Percentiles rank a stretch among this genome's conserved stretches.
These are phyloP conservation scores for Allolobophora icterica DNA, from an alignment of 2,888 invertebrate genomes.

Conservation along the genomic window DNA sequence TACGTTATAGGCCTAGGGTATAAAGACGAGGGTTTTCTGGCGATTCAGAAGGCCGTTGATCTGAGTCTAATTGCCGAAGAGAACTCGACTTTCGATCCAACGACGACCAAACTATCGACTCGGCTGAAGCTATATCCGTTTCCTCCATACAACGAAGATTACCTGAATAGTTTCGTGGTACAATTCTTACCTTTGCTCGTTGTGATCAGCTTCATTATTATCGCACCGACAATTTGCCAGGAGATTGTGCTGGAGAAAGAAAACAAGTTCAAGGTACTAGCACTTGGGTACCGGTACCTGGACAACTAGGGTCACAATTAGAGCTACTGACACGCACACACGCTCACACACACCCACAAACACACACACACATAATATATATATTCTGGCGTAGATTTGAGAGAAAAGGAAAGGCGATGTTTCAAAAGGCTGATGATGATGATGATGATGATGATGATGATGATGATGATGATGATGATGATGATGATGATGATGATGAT, in stretches of 20 bases:
- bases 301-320: too few relatives aligned
- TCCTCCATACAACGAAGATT: neutral
- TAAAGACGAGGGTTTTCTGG: conserved; percentile 23
- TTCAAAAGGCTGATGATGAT: too few relatives aligned
- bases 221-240: conserved; percentile 78
- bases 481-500: too few relatives aligned
- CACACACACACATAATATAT: too few relatives aligned
- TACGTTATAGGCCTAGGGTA: neutral
- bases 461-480: too few relatives aligned
- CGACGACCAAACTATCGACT: neutral
- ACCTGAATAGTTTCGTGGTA: neutral
- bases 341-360: too few relatives aligned
- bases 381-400: too few relatives aligned
- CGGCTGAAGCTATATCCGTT: conserved; percentile 13
- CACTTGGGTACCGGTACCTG: too few relatives aligned
- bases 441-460: too few relatives aligned
- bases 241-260: conserved; percentile 78
- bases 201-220: conserved; percentile 79
- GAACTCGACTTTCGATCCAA: neutral
- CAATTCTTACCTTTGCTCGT: conserved; percentile 74
- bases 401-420: too few relatives aligned
- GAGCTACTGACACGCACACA: too few relatives aligned
- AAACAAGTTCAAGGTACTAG: conserved; percentile 74
- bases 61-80: conserved; percentile 15
- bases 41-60: conserved; percentile 27